Conservation (phyloP, 2,797 vertebrate species). For the Sebastes cheni region DNA sequence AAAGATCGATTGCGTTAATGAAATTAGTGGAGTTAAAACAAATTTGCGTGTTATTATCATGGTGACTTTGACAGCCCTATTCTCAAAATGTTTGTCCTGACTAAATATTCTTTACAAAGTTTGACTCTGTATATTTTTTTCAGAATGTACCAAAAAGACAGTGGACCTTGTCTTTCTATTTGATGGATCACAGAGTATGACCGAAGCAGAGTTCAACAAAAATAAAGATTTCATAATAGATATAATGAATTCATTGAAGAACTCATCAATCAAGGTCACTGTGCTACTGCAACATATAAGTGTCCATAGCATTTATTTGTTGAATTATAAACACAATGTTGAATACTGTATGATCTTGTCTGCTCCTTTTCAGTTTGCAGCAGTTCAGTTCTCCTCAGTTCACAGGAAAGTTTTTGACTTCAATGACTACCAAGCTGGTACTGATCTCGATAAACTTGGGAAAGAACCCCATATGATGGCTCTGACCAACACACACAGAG, state of each 20-base stretch:
- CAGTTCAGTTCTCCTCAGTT: slow-evolving; percentile 76
- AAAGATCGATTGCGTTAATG: neutral
- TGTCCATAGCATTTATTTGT: neutral
- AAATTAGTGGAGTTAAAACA: too few relatives aligned
- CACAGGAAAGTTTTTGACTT: slow-evolving; percentile 79
- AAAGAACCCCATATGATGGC: slow-evolving; percentile 13
- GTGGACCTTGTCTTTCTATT: slow-evolving; percentile 88
- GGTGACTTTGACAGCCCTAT: neutral
- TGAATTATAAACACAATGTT: neutral
- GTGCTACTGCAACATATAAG: neutral
- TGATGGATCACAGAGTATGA: slow-evolving; percentile 85
- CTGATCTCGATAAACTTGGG: slow-evolving; percentile 32
- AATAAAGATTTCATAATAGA: slow-evolving; percentile 83
- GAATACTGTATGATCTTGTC: neutral
- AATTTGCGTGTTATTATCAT: neutral
- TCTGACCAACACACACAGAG: slow-evolving; percentile 80
- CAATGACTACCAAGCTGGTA: slow-evolving; percentile 58
- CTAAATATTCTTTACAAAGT: neutral
- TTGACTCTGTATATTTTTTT: neutral
- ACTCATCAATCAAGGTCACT: slow-evolving; percentile 82
- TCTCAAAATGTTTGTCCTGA: neutral
- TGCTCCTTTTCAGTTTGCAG: slow-evolving; percentile 81
- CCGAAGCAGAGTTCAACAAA: slow-evolving; percentile 34
- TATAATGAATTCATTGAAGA: slow-evolving; percentile 77
- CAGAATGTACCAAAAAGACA: slow-evolving; percentile 83